Conservation (phyloP, 2,888 invertebrate genomes). For the Drosophila testacea region DNA sequence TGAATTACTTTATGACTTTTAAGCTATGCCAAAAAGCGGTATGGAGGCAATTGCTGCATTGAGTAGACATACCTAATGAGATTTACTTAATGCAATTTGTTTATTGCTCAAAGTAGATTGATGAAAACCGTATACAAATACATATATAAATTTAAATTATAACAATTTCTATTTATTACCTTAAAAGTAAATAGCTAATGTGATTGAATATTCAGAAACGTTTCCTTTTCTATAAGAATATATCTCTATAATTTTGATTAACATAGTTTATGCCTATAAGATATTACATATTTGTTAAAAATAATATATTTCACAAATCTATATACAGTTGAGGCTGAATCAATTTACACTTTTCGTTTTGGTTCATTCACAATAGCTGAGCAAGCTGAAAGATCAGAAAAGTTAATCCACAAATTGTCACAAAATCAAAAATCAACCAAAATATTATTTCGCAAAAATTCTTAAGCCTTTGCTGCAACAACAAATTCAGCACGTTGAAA, state of each 20-base stretch:
- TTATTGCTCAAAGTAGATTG: constrained; percentile 12
- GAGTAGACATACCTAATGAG: constrained; percentile 41
- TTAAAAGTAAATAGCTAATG: no score
- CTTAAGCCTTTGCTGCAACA: constrained; percentile 49
- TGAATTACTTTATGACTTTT: constrained; percentile 44
- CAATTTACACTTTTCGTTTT: background rate
- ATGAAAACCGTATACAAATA: background rate
- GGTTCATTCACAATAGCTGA: constrained; percentile 54
- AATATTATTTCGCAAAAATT: constrained; percentile 75
- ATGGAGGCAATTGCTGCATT: constrained; percentile 35
- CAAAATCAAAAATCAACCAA: constrained; percentile 78
- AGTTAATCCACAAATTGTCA: constrained; percentile 79
- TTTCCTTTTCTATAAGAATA: no score
- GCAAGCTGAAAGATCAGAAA: constrained; percentile 59
- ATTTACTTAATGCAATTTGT: constrained; percentile 35
- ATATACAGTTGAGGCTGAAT: background rate
- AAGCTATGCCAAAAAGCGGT: constrained; percentile 19
- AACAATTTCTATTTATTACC: background rate
- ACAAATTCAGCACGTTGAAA: constrained; percentile 1
- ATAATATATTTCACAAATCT: no score
- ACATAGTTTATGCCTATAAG: no score
- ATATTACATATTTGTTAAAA: no score
- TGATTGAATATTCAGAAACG: no score
- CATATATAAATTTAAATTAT: no score
- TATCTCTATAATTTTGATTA: no score